Evolutionary conservation across 2,888 invertebrate species (phyloP), one percentile per base, ranked within the genome.

Genomic region (Drosophila eohydei): DNA sequence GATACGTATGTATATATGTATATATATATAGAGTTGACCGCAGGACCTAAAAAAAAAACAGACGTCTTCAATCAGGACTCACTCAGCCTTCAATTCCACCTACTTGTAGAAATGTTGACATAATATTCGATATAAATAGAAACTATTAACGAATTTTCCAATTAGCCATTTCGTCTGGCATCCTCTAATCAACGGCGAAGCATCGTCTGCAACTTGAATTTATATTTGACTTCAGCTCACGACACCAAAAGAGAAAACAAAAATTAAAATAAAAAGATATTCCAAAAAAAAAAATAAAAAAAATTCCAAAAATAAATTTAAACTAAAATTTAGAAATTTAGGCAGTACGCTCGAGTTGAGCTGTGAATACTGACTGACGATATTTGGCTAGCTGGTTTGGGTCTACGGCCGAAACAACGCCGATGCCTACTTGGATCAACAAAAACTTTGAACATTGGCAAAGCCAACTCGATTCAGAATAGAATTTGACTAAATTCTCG

Each of bases 291-390:
- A 6, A 16, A 55, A 55, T 12, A 32, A 2, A 6, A 16, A 28
- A 9, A 28, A 34, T 21, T 55, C 3, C 3, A 36, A 30, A 21
- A 48, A 16, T 32, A 11, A n/a, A 34, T 16, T 34, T 34, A 0
- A 4, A 51, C 32, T 8, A 14, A 34, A 48, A 46, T 43, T 40
- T 34, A 51, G 48, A 26, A 70, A 61, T 77, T 57, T 2, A 12
- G 3, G 12, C 9, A 61, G 71, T 73, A 32, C 4, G 63, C 50
- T 51, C 38, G 16, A 2, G 12, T 11, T 32, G 66, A 62, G 59
- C 52, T 57, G 50, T 43, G 56, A 14, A 8, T 34, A 51, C 26
- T 8, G 44, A 68, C 67, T 63, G 46, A 66, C 9, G 4, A 9
- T 8, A 11, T 52, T n/a, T 0, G 2, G 14, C 2, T 4, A 16